These are phyloP conservation scores for Sclerurus mexicanus DNA, from an alignment of 2,113 vertebrate genomes.

Conservation along the genomic window DNA sequence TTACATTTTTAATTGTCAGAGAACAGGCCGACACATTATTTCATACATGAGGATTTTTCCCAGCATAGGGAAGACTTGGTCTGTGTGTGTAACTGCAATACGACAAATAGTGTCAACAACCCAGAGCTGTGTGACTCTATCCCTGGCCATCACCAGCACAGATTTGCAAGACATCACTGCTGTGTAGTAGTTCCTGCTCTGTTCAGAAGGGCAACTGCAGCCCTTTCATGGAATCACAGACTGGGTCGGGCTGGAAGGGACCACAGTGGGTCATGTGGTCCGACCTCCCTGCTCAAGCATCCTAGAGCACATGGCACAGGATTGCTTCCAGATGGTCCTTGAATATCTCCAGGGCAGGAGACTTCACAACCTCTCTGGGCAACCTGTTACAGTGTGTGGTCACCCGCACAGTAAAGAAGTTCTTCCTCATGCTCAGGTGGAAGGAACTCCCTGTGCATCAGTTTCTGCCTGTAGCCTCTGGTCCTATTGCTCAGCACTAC, in stretches of 20 bases:
- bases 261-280: not conserved
- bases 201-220: not conserved
- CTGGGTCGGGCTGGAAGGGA: not conserved
- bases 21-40: not conserved
- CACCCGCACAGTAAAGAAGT: too few species aligned
- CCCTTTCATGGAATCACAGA: not conserved
- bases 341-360: too few species aligned
- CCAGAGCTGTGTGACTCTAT: not conserved
- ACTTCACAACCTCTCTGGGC: too few species aligned
- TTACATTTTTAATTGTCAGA: not conserved
- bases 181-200: not conserved
- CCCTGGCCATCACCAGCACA: not conserved
- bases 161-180: not conserved
- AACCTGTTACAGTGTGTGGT: too few species aligned
- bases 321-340: not conserved
- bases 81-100: not conserved
- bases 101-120: not conserved
- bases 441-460: too few species aligned
- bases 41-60: not conserved
- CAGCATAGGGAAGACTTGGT: not conserved
- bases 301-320: not conserved
- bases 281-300: not conserved
- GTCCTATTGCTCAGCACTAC: too few species aligned
- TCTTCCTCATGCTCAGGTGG: too few species aligned
- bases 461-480: too few species aligned